phyloP scores from a whole-genome alignment of 2,888 invertebrate genomes.

The Rhagium mordax region DNA sequence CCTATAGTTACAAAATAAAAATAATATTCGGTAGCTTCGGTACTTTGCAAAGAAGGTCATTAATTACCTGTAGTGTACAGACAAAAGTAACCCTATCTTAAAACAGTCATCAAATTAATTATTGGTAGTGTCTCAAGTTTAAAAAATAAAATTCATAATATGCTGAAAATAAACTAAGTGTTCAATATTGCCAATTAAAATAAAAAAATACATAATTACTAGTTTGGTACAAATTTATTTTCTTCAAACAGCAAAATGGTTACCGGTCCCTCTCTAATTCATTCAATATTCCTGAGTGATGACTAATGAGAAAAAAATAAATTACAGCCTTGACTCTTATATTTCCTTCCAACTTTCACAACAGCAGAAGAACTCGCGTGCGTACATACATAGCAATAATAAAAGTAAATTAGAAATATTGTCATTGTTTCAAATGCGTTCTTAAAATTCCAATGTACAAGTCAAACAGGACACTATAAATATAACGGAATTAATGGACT shows the following conservation, averaged over 20 bases:
- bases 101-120: too few species aligned
- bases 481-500: constrained; percentile 1
- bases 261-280: neutral
- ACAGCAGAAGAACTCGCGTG: neutral
- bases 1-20: too few species aligned
- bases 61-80: too few species aligned
- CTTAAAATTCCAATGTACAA: neutral
- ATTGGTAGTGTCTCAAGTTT: too few species aligned
- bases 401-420: neutral
- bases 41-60: too few species aligned
- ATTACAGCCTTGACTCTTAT: constrained; percentile 9
- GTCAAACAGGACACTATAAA: neutral
- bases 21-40: too few species aligned
- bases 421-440: neutral
- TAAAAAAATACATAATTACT: too few species aligned
- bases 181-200: too few species aligned
- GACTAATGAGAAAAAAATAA: constrained; percentile 13
- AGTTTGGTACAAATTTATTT: neutral
- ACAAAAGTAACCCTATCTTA: too few species aligned
- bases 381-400: neutral
- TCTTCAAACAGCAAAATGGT: neutral
- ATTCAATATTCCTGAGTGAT: neutral
- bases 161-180: too few species aligned
- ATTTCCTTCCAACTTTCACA: constrained; percentile 10
- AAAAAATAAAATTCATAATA: neutral